Evolutionary conservation across 1,140 invertebrate genomes (phyloP), one percentile per base, ranked within the genome.

Genomic region (Drosophila fuyamai): DNA sequence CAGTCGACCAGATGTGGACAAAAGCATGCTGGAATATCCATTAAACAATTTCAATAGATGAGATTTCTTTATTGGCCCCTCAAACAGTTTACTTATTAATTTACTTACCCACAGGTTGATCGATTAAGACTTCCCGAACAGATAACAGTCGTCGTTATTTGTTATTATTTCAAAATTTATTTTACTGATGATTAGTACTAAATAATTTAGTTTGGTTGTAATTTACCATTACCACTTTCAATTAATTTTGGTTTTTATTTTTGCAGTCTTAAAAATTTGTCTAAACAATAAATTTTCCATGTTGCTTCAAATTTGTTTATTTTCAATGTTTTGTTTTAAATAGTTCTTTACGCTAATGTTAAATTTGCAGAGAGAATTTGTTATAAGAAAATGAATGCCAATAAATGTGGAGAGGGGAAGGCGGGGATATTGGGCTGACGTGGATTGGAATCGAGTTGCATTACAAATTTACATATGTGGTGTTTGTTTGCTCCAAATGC

Each of bases 201-300:
- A 91, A 88, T 83, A 88, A 85, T 89, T 68, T 72, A 68, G 54
- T 55, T 76, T 60, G 73, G 44, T 79, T 72, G 38, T 63, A 48
- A 53, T 82, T 67, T 74, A 62, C 68, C 60, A 77, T 84, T 88
- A 85, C 80, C 83, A 85, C 68, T 75, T 88, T 90, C 74, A 92
- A 90, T 90, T 76, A 91, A 91, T 89, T 90, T 88, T 63, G 79
- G 32, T 88, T 71, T 60, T 71, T 70, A 41, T 62, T 66, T 85
- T 91, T 81, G 86, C 86, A 91, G 85, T 91, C 86, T 91, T 91
- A 77, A 86, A 91, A 84, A 88, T 88, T 88, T 89, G 63, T 90
- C 75, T 91, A 91, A 85, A 86, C 80, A 90, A 84, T 91, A 85
- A 81, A 84, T 91, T 84, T 83, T 84, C 43, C 82, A 88, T 88